A percentile compares a stretch with the other conserved stretches of the same genome.
Conservation (phyloP, 2,113 vertebrate species). For the Amblyornis subalaris region DNA sequence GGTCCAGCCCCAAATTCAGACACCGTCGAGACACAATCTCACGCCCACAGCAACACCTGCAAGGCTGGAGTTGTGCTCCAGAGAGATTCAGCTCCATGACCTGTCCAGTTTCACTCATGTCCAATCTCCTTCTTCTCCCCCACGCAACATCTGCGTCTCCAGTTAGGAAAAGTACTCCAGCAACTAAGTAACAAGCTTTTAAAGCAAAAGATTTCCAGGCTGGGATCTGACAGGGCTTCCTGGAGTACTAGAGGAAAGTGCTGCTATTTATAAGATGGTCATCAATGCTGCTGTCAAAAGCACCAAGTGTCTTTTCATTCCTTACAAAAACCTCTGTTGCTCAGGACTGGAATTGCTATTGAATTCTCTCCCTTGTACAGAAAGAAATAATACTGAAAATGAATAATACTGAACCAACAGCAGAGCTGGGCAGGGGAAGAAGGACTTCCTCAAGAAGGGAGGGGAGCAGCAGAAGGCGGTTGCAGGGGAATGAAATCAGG, state of each 20-base stretch:
- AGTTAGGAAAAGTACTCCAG: background rate
- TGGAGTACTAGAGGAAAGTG: background rate
- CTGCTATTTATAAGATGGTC: background rate
- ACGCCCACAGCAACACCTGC: background rate
- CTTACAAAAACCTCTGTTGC: background rate
- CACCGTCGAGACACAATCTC: background rate
- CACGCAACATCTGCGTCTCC: rapidly evolving
- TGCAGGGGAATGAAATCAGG: background rate
- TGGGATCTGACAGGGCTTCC: background rate
- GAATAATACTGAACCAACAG: background rate
- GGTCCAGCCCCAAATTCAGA: background rate
- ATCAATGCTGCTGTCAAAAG: background rate
- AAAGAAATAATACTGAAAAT: background rate
- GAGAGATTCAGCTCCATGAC: background rate
- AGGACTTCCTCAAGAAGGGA: background rate
- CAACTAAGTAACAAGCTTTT: background rate
- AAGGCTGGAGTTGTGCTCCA: background rate
- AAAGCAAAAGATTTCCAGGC: background rate
- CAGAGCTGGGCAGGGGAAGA: background rate
- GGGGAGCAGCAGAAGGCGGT: background rate
- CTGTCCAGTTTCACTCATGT: background rate
- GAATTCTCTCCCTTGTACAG: background rate
- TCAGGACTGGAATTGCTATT: background rate
- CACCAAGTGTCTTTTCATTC: background rate
- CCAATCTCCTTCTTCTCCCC: background rate